Percentiles rank a stretch among this genome's conserved stretches.
phyloP scores from a whole-genome alignment of 2,888 invertebrate species.

The Acrobeloides nanus region DNA sequence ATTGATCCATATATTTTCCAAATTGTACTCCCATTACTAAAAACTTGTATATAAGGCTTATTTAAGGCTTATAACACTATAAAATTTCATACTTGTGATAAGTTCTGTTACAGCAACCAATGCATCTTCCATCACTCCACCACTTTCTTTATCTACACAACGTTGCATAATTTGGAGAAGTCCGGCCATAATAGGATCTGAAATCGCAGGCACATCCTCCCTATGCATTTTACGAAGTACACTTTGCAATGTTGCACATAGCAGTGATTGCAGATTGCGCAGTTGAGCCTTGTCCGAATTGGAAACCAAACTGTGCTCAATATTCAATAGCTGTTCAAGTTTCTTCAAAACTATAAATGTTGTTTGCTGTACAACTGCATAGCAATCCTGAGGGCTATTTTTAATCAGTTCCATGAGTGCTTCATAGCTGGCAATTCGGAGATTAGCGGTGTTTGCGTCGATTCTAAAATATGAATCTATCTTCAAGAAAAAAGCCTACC shows the following conservation, averaged over 20 bases:
- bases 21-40: constrained; percentile 88
- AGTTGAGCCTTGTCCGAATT: constrained; percentile 28
- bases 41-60: no score
- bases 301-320: constrained; percentile 63
- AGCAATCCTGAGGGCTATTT: constrained; percentile 85
- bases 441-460: constrained; percentile 80
- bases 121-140: constrained; percentile 87
- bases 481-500: no score
- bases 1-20: constrained; percentile 91
- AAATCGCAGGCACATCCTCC: constrained; percentile 89
- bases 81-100: constrained; percentile 61
- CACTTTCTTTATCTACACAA: constrained; percentile 28
- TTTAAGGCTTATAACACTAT: no score
- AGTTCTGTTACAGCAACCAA: constrained; percentile 91
- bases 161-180: constrained; percentile 72
- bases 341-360: constrained; percentile 90
- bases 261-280: constrained; percentile 84
- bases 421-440: constrained; percentile 93
- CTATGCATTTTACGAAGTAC: constrained; percentile 86
- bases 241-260: constrained; percentile 89
- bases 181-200: constrained; percentile 92
- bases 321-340: constrained; percentile 83
- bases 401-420: constrained; percentile 99
- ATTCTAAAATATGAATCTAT: constrained; percentile 64
- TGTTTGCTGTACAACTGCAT: constrained; percentile 87